A percentile compares a stretch with the other conserved stretches of the same genome.
Conservation (phyloP, 2,113 vertebrate genomes). For the Archocentrus centrarchus region DNA sequence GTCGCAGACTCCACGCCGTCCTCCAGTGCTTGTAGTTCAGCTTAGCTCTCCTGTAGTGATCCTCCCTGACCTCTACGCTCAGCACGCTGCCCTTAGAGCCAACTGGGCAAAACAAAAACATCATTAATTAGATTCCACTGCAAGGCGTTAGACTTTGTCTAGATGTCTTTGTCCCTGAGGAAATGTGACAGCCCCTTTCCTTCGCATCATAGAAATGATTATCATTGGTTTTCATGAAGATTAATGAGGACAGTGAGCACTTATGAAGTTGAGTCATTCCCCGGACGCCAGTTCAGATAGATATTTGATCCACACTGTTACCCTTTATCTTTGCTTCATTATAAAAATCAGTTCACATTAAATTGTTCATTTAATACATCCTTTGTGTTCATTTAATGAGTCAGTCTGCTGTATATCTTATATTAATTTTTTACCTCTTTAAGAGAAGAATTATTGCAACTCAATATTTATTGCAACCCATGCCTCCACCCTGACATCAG, state of each 20-base stretch:
- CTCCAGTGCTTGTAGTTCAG: conserved; percentile 88
- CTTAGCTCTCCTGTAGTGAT: conserved; percentile 85
- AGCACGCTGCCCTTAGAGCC: conserved; percentile 86
- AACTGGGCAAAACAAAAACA: conserved; percentile 78
- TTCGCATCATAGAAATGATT: neutral
- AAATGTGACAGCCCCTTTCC: neutral
- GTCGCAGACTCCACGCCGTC: conserved; percentile 82
- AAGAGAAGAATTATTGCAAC: too few species aligned
- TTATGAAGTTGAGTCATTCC: neutral
- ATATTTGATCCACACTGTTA: neutral
- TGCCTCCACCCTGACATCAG: too few species aligned
- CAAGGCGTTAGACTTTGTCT: neutral
- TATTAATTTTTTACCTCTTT: neutral
- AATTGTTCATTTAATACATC: conserved; percentile 5
- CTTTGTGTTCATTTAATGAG: conserved; percentile 4
- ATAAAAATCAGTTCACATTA: conserved; percentile 7
- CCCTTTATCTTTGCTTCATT: neutral
- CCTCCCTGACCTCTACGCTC: conserved; percentile 89
- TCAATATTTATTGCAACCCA: too few species aligned
- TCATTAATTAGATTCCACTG: neutral
- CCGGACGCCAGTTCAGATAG: neutral
- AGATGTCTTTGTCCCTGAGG: neutral
- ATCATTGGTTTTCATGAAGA: neutral
- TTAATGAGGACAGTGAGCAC: conserved; percentile 1
- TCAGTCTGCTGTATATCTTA: neutral